Evolutionary conservation across 2,888 invertebrate species (phyloP).

Genomic region (Homarus gammarus): DNA sequence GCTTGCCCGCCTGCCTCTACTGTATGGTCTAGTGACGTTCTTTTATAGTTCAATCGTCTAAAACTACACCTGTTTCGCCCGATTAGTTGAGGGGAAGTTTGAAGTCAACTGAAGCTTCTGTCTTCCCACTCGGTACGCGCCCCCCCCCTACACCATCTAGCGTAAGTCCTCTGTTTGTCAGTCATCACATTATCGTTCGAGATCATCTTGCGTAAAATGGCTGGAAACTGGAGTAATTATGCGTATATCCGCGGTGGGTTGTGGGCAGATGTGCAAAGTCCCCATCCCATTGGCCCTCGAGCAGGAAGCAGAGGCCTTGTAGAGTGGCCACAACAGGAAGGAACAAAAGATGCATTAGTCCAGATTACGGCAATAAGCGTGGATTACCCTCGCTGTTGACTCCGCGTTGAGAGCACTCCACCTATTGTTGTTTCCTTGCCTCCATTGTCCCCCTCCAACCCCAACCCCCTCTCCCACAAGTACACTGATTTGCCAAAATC

Average conservation of each 20-base stretch:
- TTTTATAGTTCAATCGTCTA: no score
- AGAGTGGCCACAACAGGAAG: conserved; percentile 26
- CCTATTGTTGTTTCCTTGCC: conserved; percentile 51
- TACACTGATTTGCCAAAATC: conserved; percentile 1
- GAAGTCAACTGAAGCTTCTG: no score
- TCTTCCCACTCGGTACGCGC: no score
- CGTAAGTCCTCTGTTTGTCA: no score
- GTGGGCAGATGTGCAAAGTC: conserved; percentile 11
- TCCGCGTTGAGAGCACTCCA: conserved; percentile 39
- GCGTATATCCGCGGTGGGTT: background rate
- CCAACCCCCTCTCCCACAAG: background rate
- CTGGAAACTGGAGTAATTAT: background rate
- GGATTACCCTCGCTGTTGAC: conserved; percentile 65
- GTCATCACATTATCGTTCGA: no score
- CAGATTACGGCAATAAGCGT: conserved; percentile 69
- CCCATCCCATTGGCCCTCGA: conserved; percentile 32
- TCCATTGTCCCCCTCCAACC: conserved; percentile 1
- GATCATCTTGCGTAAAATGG: background rate
- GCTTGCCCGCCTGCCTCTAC: no score
- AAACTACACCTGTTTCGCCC: no score
- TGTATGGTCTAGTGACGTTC: no score
- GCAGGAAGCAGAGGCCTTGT: background rate
- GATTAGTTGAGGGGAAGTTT: no score
- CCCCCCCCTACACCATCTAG: no score
- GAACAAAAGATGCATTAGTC: conserved; percentile 69